Evolutionary conservation across 2,797 vertebrate species (phyloP), one percentile per base, ranked within the genome.

Genomic region (Threskiornis aethiopicus): DNA sequence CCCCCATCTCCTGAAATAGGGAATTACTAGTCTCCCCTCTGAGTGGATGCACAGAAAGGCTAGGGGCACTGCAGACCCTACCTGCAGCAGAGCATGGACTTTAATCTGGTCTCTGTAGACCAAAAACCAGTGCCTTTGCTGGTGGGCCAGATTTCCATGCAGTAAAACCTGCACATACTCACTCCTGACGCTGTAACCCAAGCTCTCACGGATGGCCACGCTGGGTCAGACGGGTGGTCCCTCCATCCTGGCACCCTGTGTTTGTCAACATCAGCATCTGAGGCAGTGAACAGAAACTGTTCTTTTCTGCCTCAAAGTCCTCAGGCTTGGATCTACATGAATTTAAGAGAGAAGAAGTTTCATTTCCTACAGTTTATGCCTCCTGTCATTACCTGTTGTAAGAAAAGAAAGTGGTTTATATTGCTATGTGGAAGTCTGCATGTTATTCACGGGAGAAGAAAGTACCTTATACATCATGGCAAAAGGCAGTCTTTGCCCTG

Each of bases 191-290:
- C 6, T 20, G 13, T 18, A 66, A 41, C 14, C 29, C 22, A 29
- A 4, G 26, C 46, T 89, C 22, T 61, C 31, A 15, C 11, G 6
- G 31, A 17, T 17, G 31, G 64, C 5, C 29, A 44, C 1, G 0
- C 28, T 0, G 0, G 3, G 24, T 41, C 54, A 75, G 24, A 75
- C 0, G 1, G 5, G 13, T 66, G 28, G 10, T 62, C 41, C 21
- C 44, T 67, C 61, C 76, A 26, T 19, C 21, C 33, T 4, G 5
- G 17, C 6, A 73, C 24, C 14, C 24, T 51, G 12, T 6, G 3
- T 55, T 54, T 86, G 11, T 47, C 47, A 92, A 35, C 21, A 52
- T 26, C 24, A 1, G 0, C 5, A 1, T n/a, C 22, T 52, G 28
- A 88, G 16, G 15, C 15, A 61, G 44, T 31, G 66, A 83, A 52